These are phyloP conservation scores for Leptinotarsa lineolata DNA, from an alignment of 1,140 invertebrate genomes.

Conservation along the genomic window DNA sequence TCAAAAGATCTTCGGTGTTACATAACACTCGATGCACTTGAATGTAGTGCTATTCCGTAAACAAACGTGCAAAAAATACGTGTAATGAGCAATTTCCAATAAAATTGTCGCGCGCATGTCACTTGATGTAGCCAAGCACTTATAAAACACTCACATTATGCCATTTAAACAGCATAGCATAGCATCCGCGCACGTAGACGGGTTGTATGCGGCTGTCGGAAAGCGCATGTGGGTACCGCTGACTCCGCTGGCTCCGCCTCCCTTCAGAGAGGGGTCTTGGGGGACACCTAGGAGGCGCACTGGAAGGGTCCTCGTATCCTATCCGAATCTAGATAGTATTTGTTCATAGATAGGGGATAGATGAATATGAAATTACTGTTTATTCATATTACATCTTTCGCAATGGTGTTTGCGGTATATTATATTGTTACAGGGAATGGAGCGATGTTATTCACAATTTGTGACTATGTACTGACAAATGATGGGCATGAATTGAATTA, in stretches of 20 bases:
- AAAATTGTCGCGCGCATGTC: slow-evolving; percentile 40
- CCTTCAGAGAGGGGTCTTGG: slow-evolving; percentile 23
- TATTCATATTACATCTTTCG: not conserved
- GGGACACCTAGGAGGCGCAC: slow-evolving; percentile 35
- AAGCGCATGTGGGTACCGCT: slow-evolving; percentile 42
- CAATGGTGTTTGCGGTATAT: not conserved
- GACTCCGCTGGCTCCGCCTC: slow-evolving; percentile 35
- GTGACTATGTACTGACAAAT: no score
- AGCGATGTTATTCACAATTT: no score
- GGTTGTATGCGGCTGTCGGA: slow-evolving; percentile 41
- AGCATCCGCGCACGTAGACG: slow-evolving; percentile 43
- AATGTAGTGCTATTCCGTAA: slow-evolving; percentile 29
- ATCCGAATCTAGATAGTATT: slow-evolving; percentile 43
- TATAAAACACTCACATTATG: slow-evolving; percentile 23
- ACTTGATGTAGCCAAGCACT: slow-evolving; percentile 28
- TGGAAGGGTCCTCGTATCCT: slow-evolving; percentile 43
- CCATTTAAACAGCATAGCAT: slow-evolving; percentile 18
- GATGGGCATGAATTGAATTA: no score
- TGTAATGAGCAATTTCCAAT: slow-evolving; percentile 29
- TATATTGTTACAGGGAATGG: no score
- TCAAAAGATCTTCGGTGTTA: slow-evolving; percentile 9
- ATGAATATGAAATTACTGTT: not conserved
- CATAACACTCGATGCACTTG: slow-evolving; percentile 29
- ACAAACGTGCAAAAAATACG: slow-evolving; percentile 30
- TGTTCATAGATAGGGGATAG: slow-evolving; percentile 32